Base-by-base conservation (phyloP, 1,140 invertebrate genomes). In the Drosophila chauvacae region DNA sequence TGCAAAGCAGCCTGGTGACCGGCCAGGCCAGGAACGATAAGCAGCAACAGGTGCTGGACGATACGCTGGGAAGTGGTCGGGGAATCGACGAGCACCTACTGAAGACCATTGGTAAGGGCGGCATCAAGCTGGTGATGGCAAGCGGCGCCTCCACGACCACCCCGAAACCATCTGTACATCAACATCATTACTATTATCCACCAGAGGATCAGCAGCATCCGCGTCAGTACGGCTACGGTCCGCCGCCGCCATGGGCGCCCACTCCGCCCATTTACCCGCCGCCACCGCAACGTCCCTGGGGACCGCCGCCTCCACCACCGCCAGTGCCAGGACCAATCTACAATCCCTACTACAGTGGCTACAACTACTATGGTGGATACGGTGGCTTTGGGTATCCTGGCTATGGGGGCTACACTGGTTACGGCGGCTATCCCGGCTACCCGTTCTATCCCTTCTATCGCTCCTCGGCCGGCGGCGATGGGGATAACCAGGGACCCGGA, bases 161-260 rank as follows among this genome's bases (percentile, higher is more conserved):
- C 23, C 50, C 77, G 58, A 88, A 88, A 90, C 84, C 84, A 48
- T 41, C 80, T 62, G 72, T 77, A 68, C 77, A 51, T 51, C 50
- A 88, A 84, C 80, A 88, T 59, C 85, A 88, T 81, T 88, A 88
- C 73, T 88, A 88, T 88, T 88, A 90, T 88, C 44, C 72, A 80
- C 48, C 79, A 80, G 84, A 87, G 75, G 82, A 81, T 18, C 74
- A 77, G 63, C 66, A 85, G 59, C 83, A 80, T 47, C 66, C 76
- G 23, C 84, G 84, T 14, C 83, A 88, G 62, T 60, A 74, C 30
- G 83, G 77, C 28, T 78, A 78, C 14, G 71, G 61, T 30, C 73
- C 64, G n/a, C 37, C 63, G 10, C 30, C 63, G 33, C 71, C 42
- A 13, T 48, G 74, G 28, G 33, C 35, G 16, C 53, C 41, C 2